phyloP scores from a whole-genome alignment of 2,113 vertebrate species.

The Meles meles region DNA sequence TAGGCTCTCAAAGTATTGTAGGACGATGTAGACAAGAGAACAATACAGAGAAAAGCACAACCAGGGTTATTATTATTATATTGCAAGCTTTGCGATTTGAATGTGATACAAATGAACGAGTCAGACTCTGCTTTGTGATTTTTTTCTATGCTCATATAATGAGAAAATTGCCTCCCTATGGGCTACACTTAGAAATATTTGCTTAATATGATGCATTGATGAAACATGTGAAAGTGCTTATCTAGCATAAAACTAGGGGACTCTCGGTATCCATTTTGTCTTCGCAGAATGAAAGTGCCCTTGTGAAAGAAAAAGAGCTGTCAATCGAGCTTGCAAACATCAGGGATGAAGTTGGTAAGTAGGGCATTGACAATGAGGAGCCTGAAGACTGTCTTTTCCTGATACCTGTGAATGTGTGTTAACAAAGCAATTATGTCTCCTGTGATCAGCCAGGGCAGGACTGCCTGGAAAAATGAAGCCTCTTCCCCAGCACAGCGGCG shows the following conservation, averaged over 20 bases:
- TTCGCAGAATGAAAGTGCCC: conserved; percentile 91
- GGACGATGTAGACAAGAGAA: background rate
- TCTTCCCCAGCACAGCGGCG: background rate
- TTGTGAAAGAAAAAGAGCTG: conserved; percentile 93
- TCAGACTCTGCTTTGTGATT: conserved; percentile 10
- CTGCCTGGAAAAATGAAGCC: background rate
- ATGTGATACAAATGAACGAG: background rate
- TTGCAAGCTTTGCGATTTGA: conserved; percentile 5
- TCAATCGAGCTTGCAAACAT: conserved; percentile 91
- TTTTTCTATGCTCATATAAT: conserved; percentile 19
- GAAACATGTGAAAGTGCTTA: conserved; percentile 69
- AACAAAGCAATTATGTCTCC: background rate
- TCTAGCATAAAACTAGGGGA: conserved; percentile 63
- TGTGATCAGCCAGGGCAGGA: background rate
- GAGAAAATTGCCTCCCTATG: conserved; percentile 31
- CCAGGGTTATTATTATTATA: background rate
- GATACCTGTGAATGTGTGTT: conserved; percentile 3
- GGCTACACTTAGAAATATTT: conserved; percentile 40
- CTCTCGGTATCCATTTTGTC: conserved; percentile 73
- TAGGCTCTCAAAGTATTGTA: background rate
- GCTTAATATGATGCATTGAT: conserved; percentile 63
- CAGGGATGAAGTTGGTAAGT: conserved; percentile 99
- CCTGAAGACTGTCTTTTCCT: conserved; percentile 43
- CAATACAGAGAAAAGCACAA: background rate
- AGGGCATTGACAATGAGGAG: conserved; percentile 42